These are phyloP conservation scores for Diogma glabrata DNA, from an alignment of 2,888 invertebrate species.

Conservation along the genomic window DNA sequence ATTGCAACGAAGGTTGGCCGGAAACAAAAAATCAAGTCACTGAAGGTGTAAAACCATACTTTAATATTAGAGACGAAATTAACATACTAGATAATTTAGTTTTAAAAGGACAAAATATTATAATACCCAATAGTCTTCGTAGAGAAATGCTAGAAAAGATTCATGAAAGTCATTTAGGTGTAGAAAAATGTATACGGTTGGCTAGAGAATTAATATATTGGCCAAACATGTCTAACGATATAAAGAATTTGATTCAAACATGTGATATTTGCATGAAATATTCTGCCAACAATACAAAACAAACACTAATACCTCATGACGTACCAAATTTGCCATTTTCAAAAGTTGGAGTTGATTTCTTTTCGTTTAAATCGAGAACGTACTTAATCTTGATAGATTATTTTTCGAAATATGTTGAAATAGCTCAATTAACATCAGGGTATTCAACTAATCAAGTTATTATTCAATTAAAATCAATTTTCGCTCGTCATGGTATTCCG, in stretches of 20 bases:
- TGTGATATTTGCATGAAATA: background rate
- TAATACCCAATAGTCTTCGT: background rate
- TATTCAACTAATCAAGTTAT: too few species aligned
- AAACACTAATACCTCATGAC: background rate
- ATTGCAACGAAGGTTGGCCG: background rate
- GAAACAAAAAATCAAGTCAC: background rate
- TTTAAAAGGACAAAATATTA: background rate
- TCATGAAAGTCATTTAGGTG: background rate
- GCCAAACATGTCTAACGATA: background rate
- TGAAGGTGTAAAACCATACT: background rate
- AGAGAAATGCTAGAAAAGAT: background rate
- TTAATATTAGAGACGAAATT: background rate
- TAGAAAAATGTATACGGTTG: background rate
- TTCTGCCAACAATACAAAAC: background rate
- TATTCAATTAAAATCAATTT: too few species aligned
- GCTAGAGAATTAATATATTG: background rate
- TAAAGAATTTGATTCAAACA: background rate
- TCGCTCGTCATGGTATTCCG: too few species aligned
- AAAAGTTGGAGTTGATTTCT: too few species aligned
- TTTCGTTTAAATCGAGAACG: too few species aligned
- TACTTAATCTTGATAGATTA: too few species aligned
- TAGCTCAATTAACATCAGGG: too few species aligned
- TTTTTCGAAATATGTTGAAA: too few species aligned
- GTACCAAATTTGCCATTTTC: too few species aligned
- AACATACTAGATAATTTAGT: background rate